Evolutionary conservation across 1,140 invertebrate genomes (phyloP).

Genomic region (Danaus melanippus): DNA sequence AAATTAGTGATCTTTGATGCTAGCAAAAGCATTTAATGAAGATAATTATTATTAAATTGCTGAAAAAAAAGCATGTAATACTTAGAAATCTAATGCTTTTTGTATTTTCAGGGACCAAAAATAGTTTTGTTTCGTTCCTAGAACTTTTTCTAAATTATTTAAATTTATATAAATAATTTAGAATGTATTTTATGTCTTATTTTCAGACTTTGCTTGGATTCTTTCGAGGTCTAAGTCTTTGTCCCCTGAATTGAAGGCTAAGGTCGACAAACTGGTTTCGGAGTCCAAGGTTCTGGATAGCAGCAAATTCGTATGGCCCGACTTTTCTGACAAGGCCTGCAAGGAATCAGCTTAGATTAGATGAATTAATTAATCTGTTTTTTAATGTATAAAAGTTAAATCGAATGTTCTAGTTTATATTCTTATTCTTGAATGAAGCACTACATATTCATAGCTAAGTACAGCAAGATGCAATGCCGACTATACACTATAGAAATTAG

Average conservation of each 20-base stretch:
- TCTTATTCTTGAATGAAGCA: too few species aligned
- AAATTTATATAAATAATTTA: too few species aligned
- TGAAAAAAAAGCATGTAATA: not conserved
- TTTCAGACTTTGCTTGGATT: constrained; percentile 44
- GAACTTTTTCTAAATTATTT: too few species aligned
- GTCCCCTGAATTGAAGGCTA: constrained; percentile 31
- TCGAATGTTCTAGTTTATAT: too few species aligned
- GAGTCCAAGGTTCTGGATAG: constrained; percentile 36
- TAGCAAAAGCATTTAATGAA: too few species aligned
- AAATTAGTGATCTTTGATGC: too few species aligned
- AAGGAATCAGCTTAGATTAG: constrained; percentile 24
- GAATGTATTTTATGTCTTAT: constrained; percentile 7
- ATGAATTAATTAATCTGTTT: too few species aligned
- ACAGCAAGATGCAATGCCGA: too few species aligned
- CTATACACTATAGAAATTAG: too few species aligned
- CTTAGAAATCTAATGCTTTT: not conserved
- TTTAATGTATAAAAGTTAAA: too few species aligned
- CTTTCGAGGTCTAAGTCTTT: constrained; percentile 37
- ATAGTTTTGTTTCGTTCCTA: not conserved
- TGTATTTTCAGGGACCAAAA: not conserved
- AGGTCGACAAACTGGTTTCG: constrained; percentile 43
- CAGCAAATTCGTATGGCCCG: constrained; percentile 33
- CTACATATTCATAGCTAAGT: too few species aligned
- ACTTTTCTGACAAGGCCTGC: constrained; percentile 56
- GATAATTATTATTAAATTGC: too few species aligned